These are phyloP conservation scores for Sturnira hondurensis DNA, from an alignment of 2,113 vertebrate species.

Conservation along the genomic window DNA sequence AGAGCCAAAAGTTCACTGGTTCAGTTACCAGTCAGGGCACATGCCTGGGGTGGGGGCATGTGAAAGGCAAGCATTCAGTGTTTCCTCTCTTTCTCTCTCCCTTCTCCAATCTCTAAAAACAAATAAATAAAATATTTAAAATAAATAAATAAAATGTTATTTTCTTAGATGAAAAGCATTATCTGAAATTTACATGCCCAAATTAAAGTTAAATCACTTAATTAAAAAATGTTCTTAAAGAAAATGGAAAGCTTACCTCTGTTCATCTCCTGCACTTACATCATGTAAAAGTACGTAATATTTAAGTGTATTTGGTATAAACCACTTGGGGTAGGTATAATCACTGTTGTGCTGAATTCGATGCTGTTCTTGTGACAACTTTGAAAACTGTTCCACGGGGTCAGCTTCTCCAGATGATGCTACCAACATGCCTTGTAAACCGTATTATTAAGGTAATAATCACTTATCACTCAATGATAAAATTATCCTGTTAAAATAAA, in stretches of 20 bases:
- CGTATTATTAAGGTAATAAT: conserved; percentile 75
- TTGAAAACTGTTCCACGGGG: conserved; percentile 95
- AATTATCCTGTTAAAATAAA: conserved; percentile 18
- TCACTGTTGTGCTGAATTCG: conserved; percentile 96
- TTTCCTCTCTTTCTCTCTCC: no score
- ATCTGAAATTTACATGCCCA: background rate
- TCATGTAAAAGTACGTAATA: conserved; percentile 97
- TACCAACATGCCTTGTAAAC: conserved; percentile 92
- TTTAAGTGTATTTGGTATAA: conserved; percentile 98
- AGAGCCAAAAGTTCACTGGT: no score
- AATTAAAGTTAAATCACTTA: conserved; percentile 8
- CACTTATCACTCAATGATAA: background rate
- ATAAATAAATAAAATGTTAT: background rate
- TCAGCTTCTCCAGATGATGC: conserved; percentile 92
- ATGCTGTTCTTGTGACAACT: conserved; percentile 98
- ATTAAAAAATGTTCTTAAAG: background rate
- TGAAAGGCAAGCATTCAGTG: no score
- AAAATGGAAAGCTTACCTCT: conserved; percentile 84
- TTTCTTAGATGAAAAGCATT: conserved; percentile 15
- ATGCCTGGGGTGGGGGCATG: no score
- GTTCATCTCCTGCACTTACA: conserved; percentile 90
- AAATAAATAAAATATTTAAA: no score
- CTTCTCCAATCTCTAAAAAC: no score
- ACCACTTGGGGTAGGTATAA: conserved; percentile 94
- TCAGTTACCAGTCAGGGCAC: no score